phyloP scores from a whole-genome alignment of 2,113 vertebrate species.

The Hymenochirus boettgeri region DNA sequence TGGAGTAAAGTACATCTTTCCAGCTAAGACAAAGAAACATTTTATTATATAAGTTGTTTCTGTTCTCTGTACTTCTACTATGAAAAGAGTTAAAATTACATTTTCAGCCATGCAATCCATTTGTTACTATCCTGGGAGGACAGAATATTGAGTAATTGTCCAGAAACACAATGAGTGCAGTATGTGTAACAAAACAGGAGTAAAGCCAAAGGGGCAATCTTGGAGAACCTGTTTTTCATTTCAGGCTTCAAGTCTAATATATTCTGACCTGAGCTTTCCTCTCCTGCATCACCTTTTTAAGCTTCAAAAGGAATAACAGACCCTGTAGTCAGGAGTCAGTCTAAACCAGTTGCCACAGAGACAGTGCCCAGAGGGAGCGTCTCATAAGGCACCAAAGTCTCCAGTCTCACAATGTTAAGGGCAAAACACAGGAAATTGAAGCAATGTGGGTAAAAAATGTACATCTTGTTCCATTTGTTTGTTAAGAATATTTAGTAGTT shows the following conservation, averaged over 20 bases:
- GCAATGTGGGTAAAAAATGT: background rate
- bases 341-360: background rate
- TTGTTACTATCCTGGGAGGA: background rate
- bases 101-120: background rate
- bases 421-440: slow-evolving; percentile 1
- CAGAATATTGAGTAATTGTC: slow-evolving; percentile 1
- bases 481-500: background rate
- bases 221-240: slow-evolving; percentile 45
- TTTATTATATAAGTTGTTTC: too few relatives aligned
- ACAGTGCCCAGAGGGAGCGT: background rate
- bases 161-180: background rate
- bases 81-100: background rate
- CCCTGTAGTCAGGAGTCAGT: slow-evolving; percentile 9
- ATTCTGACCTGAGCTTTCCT: slow-evolving; percentile 46
- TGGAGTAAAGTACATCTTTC: too few relatives aligned
- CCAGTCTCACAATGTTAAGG: background rate
- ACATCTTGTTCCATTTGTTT: slow-evolving; percentile 1
- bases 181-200: slow-evolving; percentile 4
- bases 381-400: slow-evolving; percentile 2
- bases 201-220: slow-evolving; percentile 6
- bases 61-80: too few relatives aligned
- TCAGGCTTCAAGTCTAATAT: slow-evolving; percentile 43
- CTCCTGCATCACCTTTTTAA: slow-evolving; percentile 38
- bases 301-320: slow-evolving; percentile 31
- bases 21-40: too few relatives aligned